Evolutionary conservation across 2,797 vertebrate species (phyloP).

Genomic region (Lindbergichthys nudifrons): DNA sequence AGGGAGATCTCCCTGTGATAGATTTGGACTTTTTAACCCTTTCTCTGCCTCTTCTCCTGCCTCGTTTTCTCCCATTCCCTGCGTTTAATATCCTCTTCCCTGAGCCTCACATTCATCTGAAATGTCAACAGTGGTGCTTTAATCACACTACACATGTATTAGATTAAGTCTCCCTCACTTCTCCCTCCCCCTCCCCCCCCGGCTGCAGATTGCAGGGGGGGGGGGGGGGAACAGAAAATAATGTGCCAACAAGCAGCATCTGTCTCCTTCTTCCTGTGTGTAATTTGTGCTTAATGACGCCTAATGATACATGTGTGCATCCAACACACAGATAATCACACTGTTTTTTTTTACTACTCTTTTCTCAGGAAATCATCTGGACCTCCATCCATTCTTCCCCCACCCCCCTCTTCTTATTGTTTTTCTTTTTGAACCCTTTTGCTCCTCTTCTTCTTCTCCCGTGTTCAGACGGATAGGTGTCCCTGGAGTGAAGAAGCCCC

Average conservation of each 20-base stretch:
- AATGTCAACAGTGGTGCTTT: constrained; percentile 63
- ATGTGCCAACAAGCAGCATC: constrained; percentile 77
- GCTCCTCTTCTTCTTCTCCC: constrained; percentile 3
- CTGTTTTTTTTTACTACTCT: neutral
- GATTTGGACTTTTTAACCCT: constrained; percentile 50
- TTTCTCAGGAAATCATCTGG: constrained; percentile 37
- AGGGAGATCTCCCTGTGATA: constrained; percentile 25
- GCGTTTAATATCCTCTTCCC: constrained; percentile 60
- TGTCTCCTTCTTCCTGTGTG: constrained; percentile 70
- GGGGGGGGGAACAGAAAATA: constrained; percentile 30
- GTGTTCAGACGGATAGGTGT: constrained; percentile 43
- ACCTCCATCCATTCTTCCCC: neutral
- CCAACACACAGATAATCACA: constrained; percentile 48
- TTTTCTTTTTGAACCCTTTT: constrained; percentile 3
- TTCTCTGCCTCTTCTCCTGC: constrained; percentile 21
- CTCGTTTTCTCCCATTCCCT: constrained; percentile 11
- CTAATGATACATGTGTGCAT: constrained; percentile 78
- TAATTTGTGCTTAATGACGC: constrained; percentile 83
- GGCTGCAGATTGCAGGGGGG: constrained; percentile 47
- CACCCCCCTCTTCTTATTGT: neutral
- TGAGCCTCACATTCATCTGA: constrained; percentile 61
- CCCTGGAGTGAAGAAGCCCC: constrained; percentile 43
- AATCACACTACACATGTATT: constrained; percentile 63
- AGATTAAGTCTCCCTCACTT: constrained; percentile 52
- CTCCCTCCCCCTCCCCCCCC: constrained; percentile 1